phyloP scores from a whole-genome alignment of 2,888 invertebrate species.

The Steinernema carpocapsae region DNA sequence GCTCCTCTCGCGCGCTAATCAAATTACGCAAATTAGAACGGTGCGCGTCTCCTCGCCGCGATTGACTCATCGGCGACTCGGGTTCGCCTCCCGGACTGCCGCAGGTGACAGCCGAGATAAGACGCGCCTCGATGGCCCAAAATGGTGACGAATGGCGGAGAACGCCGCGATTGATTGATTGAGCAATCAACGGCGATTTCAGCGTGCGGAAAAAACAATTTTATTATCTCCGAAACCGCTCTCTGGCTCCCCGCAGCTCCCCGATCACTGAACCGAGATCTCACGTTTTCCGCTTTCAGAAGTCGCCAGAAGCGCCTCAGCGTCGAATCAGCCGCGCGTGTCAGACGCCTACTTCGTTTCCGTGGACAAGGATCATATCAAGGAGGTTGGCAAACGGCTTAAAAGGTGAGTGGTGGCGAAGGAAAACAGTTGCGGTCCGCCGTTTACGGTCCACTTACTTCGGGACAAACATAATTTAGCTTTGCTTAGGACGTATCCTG shows the following conservation, averaged over 20 bases:
- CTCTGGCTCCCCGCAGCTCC: background rate
- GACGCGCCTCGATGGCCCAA: background rate
- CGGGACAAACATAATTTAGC: background rate
- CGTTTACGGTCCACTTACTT: background rate
- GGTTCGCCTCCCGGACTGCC: too few species aligned
- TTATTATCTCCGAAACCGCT: background rate
- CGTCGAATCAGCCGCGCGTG: constrained; percentile 32
- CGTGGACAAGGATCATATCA: constrained; percentile 52
- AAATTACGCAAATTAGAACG: constrained; percentile 6
- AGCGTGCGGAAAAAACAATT: background rate
- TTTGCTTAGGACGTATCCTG: constrained; percentile 54
- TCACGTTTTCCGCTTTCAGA: constrained; percentile 19
- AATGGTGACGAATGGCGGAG: too few species aligned
- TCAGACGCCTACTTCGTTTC: constrained; percentile 57
- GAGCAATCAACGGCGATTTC: background rate
- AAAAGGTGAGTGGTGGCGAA: constrained; percentile 51
- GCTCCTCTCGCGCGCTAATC: background rate
- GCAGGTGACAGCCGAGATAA: constrained; percentile 24
- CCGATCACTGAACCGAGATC: background rate
- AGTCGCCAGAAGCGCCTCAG: background rate
- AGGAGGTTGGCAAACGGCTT: constrained; percentile 49
- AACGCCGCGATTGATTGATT: background rate
- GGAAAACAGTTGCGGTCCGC: background rate
- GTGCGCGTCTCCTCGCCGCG: background rate
- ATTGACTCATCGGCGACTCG: constrained; percentile 24